phyloP scores from a whole-genome alignment of 1,140 invertebrate species.

The Campoletis sonorensis region DNA sequence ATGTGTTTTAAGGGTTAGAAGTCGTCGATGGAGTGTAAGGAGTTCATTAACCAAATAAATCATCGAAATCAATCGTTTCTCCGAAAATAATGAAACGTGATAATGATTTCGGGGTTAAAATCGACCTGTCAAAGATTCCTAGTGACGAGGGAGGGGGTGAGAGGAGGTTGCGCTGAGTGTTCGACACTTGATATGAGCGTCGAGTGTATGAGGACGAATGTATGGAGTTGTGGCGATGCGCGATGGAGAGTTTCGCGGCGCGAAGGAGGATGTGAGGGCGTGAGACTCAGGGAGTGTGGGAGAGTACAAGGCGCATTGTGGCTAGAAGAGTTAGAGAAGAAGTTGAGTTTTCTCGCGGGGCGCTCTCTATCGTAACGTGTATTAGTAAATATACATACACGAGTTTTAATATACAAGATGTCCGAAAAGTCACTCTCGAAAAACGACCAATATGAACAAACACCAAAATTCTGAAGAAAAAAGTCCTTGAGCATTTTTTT shows the following conservation, averaged over 20 bases:
- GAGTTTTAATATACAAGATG: not conserved
- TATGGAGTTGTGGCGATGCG: not conserved
- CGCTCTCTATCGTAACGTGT: constrained; percentile 12
- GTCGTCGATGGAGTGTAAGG: too few relatives aligned
- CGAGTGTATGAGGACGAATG: not conserved
- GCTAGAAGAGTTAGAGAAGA: constrained; percentile 53
- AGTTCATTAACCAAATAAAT: too few relatives aligned
- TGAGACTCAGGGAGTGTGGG: constrained; percentile 76
- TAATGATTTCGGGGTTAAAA: too few relatives aligned
- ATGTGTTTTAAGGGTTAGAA: too few relatives aligned
- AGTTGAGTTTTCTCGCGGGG: constrained; percentile 20
- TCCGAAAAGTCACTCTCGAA: too few relatives aligned
- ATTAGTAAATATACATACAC: constrained; percentile 10
- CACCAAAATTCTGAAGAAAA: too few relatives aligned
- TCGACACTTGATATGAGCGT: not conserved
- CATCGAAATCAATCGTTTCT: too few relatives aligned
- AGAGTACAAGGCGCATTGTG: constrained; percentile 76
- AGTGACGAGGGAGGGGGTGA: not conserved
- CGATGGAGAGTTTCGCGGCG: constrained; percentile 44
- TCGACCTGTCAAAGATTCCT: not conserved
- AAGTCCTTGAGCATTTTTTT: not conserved
- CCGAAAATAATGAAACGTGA: too few relatives aligned
- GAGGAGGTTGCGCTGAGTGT: constrained; percentile 12
- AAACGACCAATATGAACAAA: too few relatives aligned
- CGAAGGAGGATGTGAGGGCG: constrained; percentile 76